Base-by-base conservation (phyloP, 2,888 invertebrate genomes). In the Mythimna albipuncta region DNA sequence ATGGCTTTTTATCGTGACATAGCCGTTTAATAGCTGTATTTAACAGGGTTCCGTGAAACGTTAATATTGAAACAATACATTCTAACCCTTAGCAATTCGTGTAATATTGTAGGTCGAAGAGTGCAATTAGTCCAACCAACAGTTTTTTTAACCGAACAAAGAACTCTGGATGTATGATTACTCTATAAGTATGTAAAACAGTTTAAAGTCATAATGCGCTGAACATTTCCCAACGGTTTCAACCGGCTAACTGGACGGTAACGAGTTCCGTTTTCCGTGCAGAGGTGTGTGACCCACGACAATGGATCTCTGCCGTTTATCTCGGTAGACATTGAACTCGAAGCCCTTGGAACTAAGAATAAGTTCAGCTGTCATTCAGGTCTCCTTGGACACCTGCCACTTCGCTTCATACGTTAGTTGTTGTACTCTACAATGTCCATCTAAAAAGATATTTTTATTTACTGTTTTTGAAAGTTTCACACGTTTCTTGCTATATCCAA, bases 351-450 rank as follows among this genome's bases (percentile, higher is more conserved):
- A 75, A 84, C 87, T 84, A 87, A 91, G 72, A 91, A 90, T 91
- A 91, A 81, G 79, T 85, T 83, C 83, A 87, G 85, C 80, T 81
- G 86, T 85, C 87, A 88, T 85, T 89, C 86, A 85, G 78, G 80
- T 90, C 88, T 87, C 87, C 88, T 89, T 91, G 91, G 91, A 91
- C 89, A 89, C 74, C 84, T 92, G 91, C 89, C 89, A 90, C 87
- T 76, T 64, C 59, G 72, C 80, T 75, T 80, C 75, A 82, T 78
- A 61, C 74, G 68, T 73, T 81, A 61, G 68, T 54, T 67, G 47
- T 13, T 77, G 64, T 72, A 77, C 62, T 79, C 21, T 47, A 59
- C 50, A 54, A 44, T 64, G 58, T 73, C 50, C 61, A 79, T 75
- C 50, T 76, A 52, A 64, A 84, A 64, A 77, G 11, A 77, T 77